Evolutionary conservation across 2,797 vertebrate species (phyloP).

Genomic region (Channallabes apus): DNA sequence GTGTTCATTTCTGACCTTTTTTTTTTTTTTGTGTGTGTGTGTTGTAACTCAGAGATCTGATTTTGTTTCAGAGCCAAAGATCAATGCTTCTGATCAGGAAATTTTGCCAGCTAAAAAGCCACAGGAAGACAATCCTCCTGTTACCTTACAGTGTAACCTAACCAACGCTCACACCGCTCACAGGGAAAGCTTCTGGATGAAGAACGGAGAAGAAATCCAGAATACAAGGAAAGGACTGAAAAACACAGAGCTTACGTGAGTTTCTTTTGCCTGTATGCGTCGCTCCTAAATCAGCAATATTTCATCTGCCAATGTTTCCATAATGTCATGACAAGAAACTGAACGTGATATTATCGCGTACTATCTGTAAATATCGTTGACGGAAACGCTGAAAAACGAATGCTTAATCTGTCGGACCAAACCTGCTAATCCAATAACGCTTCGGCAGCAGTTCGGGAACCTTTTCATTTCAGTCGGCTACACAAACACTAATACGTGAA

Average conservation of each 20-base stretch:
- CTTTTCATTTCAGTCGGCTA: background rate
- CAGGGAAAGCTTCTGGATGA: conserved; percentile 90
- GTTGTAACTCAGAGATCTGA: conserved; percentile 66
- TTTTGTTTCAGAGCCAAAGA: conserved; percentile 91
- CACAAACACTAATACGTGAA: background rate
- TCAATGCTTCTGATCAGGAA: conserved; percentile 87
- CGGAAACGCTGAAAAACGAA: background rate
- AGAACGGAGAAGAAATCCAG: conserved; percentile 86
- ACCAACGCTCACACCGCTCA: conserved; percentile 82
- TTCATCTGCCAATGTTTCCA: background rate
- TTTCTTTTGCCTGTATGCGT: background rate
- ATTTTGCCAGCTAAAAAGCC: conserved; percentile 68
- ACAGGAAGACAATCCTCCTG: conserved; percentile 53
- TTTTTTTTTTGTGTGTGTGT: conserved; percentile 8
- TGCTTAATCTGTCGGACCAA: background rate
- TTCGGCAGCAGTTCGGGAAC: background rate
- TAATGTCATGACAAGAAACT: background rate
- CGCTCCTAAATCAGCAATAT: background rate
- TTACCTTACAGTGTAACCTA: conserved; percentile 90
- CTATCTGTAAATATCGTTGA: background rate
- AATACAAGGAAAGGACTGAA: conserved; percentile 77
- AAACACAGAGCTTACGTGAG: conserved; percentile 83
- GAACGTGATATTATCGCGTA: background rate
- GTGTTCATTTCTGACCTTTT: conserved; percentile 60
- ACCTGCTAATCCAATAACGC: background rate